Evolutionary conservation across 2,797 vertebrate genomes (phyloP), one percentile per base, ranked within the genome.

Genomic region (Spinibarbus caldwelli): DNA sequence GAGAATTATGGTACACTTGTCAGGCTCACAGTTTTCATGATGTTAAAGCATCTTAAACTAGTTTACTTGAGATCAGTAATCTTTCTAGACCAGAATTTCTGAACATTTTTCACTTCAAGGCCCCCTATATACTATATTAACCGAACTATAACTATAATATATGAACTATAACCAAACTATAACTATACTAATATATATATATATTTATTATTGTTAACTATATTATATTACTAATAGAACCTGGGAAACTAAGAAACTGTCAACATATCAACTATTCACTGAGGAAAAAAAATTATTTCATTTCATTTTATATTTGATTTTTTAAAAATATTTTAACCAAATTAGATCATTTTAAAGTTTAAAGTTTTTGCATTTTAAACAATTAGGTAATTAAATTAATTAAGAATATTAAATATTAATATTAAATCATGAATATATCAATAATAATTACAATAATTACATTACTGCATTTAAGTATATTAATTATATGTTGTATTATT

Each of bases 1-100:
- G 45, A 67, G 45, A 67, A 64, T 52, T 54, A 38, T 9, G 2
- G 72, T 70, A 47, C 79, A 81, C 79, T 81, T 81, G 66, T 81
- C 79, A 81, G 66, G 66, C 45, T 70, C 47, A 81, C 57, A 29
- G 54, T 64, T 64, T 31, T 78, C n/a, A 41, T 70, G 47, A 68
- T 29, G 47, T 26, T 81, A 57, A 70, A 41, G 29, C 31, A 54
- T 38, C 34, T 70, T 54, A 38, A 81, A 70, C 45, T 54, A 47
- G 47, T 26, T 45, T 31, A 2, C 36, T 5, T 78, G n/a, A 78
- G n/a, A 78, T 43, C 36, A 62, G n/a, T 8, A 31, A n/a, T 54
- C 31, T 31, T 36, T 12, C 29, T 23, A 76, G 47, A 47, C 72
- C 31, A n/a, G 19, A 21, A 49, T 11, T 54, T 64, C 59, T 64